phyloP scores from a whole-genome alignment of 1,140 invertebrate genomes.

The Lordiphosa stackelbergi region DNA sequence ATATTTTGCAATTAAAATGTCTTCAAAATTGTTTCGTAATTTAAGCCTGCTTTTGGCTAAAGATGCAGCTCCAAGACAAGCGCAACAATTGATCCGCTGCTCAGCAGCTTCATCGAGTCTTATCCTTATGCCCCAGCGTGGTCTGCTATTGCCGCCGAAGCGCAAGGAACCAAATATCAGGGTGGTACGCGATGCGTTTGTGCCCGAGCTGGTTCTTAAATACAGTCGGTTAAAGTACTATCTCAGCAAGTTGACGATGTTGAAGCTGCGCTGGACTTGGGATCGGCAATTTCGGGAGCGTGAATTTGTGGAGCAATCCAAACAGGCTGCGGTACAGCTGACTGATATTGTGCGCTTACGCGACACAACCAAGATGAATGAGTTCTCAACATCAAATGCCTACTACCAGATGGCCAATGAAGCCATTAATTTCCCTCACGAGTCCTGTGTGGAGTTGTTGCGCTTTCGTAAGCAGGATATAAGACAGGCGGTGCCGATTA shows the following conservation, averaged over 20 bases:
- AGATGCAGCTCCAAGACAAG: background rate
- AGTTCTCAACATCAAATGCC: conserved; percentile 30
- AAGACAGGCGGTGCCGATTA: conserved; percentile 23
- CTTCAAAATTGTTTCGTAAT: conserved; percentile 23
- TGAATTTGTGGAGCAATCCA: conserved; percentile 26
- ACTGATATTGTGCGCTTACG: conserved; percentile 26
- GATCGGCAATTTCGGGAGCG: conserved; percentile 27
- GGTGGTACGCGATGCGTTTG: conserved; percentile 6
- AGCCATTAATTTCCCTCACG: conserved; percentile 21
- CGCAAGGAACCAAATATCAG: conserved; percentile 1
- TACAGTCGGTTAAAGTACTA: conserved; percentile 37
- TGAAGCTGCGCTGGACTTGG: conserved; percentile 39
- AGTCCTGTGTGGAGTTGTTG: conserved; percentile 28
- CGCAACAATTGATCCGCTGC: background rate
- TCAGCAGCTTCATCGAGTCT: no score
- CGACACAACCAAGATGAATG: conserved; percentile 5
- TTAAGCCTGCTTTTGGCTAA: background rate
- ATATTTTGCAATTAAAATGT: conserved; percentile 12
- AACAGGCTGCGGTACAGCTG: conserved; percentile 11
- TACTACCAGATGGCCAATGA: conserved; percentile 39
- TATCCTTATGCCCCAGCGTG: background rate
- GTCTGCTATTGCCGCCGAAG: conserved; percentile 18
- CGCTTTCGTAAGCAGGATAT: conserved; percentile 38
- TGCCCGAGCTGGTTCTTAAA: conserved; percentile 21
- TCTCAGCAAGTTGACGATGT: conserved; percentile 35